Evolutionary conservation across 2,113 vertebrate species (phyloP).

Genomic region (Cololabis saira): DNA sequence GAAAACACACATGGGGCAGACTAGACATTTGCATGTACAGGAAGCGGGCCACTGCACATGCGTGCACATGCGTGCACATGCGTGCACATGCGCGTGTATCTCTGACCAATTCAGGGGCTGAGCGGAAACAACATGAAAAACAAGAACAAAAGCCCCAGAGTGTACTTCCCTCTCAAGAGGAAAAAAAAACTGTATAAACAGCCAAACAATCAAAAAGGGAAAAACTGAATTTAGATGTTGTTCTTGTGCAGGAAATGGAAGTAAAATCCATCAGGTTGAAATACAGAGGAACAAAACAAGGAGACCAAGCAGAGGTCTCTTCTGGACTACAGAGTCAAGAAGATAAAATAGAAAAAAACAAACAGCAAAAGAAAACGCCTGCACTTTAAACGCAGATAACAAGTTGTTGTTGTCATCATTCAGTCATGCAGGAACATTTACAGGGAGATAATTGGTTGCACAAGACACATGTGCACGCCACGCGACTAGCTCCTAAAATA

Average conservation of each 20-base stretch:
- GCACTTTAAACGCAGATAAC: too few relatives aligned
- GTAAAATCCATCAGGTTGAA: constrained; percentile 37
- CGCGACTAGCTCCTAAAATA: too few relatives aligned
- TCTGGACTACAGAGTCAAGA: too few relatives aligned
- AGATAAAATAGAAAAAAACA: too few relatives aligned
- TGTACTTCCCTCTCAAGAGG: constrained; percentile 44
- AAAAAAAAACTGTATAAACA: constrained; percentile 34
- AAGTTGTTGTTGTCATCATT: too few relatives aligned
- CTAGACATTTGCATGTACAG: constrained; percentile 58
- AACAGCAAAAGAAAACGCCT: too few relatives aligned
- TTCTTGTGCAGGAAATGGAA: constrained; percentile 49
- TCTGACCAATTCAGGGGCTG: neutral
- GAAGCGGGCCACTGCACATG: constrained; percentile 38
- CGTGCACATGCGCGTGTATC: constrained; percentile 5
- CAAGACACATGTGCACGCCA: too few relatives aligned
- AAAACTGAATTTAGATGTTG: constrained; percentile 60
- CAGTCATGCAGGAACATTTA: too few relatives aligned
- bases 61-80: constrained; percentile 14
- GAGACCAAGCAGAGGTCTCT: too few relatives aligned
- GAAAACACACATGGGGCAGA: constrained; percentile 57
- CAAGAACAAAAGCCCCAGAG: constrained; percentile 44
- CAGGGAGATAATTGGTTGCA: too few relatives aligned
- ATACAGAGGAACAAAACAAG: constrained; percentile 17
- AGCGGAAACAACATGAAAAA: constrained; percentile 54
- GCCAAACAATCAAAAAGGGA: constrained; percentile 64